Evolutionary conservation across 2,797 vertebrate species (phyloP).

Genomic region (Antennarius maculatus): DNA sequence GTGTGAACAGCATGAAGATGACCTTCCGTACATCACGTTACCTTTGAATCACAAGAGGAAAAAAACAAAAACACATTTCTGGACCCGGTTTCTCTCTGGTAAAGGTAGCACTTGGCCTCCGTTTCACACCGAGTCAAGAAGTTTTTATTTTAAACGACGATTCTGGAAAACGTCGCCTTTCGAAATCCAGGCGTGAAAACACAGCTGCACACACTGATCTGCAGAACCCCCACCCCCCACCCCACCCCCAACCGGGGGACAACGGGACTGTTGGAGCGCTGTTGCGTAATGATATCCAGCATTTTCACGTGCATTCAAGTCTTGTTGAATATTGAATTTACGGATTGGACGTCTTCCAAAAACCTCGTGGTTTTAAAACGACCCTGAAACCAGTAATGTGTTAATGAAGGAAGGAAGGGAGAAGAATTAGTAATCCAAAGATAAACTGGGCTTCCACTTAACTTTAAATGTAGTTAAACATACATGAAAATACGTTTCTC

Average conservation of each 20-base stretch:
- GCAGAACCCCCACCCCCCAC: too few species aligned
- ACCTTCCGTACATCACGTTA: background rate
- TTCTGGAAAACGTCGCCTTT: too few species aligned
- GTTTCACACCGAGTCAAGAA: background rate
- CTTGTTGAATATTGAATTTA: background rate
- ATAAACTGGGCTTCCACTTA: too few species aligned
- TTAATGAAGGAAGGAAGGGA: too few species aligned
- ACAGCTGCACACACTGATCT: background rate
- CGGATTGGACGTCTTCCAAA: too few species aligned
- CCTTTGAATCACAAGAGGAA: background rate
- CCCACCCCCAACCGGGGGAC: too few species aligned
- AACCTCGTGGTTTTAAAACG: too few species aligned
- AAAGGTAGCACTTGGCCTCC: conserved; percentile 3
- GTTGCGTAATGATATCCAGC: background rate
- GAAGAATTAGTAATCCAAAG: too few species aligned
- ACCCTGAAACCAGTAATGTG: too few species aligned
- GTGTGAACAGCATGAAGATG: conserved; percentile 4
- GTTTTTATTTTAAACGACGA: conserved; percentile 7
- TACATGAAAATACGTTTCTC: too few species aligned
- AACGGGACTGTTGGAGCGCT: background rate
- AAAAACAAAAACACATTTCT: conserved; percentile 12
- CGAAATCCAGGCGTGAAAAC: conserved; percentile 13
- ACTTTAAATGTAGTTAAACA: too few species aligned
- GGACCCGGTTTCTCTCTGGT: background rate
- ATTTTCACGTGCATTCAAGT: background rate